Evolutionary conservation across 1,140 invertebrate genomes (phyloP), one percentile per base, ranked within the genome.

Genomic region (Probaryconus sp.): DNA sequence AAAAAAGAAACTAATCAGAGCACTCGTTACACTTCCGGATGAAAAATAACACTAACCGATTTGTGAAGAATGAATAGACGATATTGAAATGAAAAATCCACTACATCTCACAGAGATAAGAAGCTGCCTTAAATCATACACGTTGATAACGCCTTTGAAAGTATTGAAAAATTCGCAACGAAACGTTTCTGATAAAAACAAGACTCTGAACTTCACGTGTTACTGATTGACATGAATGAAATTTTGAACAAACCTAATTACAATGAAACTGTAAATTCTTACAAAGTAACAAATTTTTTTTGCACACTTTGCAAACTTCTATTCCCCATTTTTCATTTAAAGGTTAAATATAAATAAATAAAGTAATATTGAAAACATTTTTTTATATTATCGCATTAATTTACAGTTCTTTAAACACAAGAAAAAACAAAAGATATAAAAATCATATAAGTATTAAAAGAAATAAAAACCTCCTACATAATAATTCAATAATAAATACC

Each of bases 191-290:
- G 65, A 75, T 70, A 69, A 75, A 65, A 43, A 45, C 30, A 55
- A 75, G 72, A 70, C 51, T 75, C 33, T 65, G 72, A 65, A 61
- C 71, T n/a, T 75, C 45, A 68, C 64, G 43, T 56, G 64, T 43
- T 21, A 5, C 0, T n/a, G n/a, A n/a, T n/a, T n/a, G n/a, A n/a
- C n/a, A n/a, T n/a, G n/a, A n/a, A n/a, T n/a, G n/a, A n/a, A n/a
- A n/a, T n/a, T n/a, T n/a, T n/a, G n/a, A n/a, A n/a, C n/a, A n/a
- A n/a, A n/a, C n/a, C n/a, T n/a, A n/a, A 30, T 9, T 30, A 2
- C 9, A 30, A 30, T 2, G 28, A 30, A 30, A 9, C 28, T 5
- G 7, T 30, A 24, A 4, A 7, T 24, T n/a, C n/a, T n/a, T n/a
- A n/a, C n/a, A n/a, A n/a, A n/a, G n/a, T n/a, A n/a, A n/a, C n/a